These are phyloP conservation scores for Upupa epops DNA, from an alignment of 2,113 vertebrate species.

Conservation along the genomic window DNA sequence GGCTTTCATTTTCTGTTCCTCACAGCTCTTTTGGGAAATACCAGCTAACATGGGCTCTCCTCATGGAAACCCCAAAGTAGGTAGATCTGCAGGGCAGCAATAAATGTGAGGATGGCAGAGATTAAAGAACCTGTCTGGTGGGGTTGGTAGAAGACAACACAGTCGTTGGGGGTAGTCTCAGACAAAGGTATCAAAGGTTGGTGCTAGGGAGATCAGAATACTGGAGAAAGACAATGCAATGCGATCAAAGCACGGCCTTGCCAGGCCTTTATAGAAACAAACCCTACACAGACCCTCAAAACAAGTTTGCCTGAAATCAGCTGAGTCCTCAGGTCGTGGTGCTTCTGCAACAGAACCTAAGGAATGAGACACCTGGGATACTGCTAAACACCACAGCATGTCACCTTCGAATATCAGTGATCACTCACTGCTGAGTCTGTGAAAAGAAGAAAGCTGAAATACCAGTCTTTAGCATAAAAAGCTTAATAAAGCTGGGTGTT, in stretches of 20 bases:
- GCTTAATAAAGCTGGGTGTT: background rate
- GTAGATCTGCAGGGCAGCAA: background rate
- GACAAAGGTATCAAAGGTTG: background rate
- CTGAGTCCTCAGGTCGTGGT: background rate
- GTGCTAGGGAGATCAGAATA: background rate
- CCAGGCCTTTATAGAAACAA: background rate
- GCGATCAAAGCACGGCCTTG: background rate
- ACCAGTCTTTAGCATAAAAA: background rate
- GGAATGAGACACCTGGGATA: background rate
- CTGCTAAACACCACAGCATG: background rate
- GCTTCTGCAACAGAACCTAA: background rate
- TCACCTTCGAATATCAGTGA: background rate
- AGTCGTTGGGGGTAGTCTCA: background rate
- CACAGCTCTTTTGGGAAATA: background rate
- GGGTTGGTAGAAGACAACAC: background rate
- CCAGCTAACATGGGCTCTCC: background rate
- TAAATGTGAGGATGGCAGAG: background rate
- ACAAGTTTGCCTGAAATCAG: background rate
- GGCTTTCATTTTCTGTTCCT: background rate
- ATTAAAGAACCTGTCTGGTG: background rate
- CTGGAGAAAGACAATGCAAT: background rate
- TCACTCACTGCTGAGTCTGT: background rate
- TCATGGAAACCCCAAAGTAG: background rate
- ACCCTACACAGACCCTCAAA: background rate
- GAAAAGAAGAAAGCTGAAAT: background rate